Evolutionary conservation across 2,797 vertebrate species (phyloP), one percentile per base, ranked within the genome.

Genomic region (Emydoidea blandingii): DNA sequence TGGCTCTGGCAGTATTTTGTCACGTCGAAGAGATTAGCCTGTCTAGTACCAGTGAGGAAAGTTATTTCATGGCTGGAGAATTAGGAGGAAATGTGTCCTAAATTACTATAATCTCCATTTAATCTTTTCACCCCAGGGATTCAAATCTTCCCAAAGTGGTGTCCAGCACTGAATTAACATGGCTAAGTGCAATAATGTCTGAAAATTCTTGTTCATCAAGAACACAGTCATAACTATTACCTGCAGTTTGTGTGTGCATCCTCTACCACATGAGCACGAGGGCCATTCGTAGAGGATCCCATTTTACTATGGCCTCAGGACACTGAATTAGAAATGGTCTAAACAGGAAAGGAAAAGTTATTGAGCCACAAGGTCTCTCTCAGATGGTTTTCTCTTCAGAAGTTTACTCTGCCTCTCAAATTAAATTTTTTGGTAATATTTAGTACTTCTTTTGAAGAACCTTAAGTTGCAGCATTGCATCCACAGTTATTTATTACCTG

Each of bases 401-500:
- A 97, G 90, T 98, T 97, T 96, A 95, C 97, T 97, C 97, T 96
- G 93, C 85, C 93, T 97, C 96, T 91, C 96, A 98, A 97, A 98
- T 98, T 97, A 98, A 97, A 97, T 97, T 98, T 97, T 98, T 97
- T 86, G 34, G 92, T 95, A 96, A 97, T 80, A 89, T 95, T 97
- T 97, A 94, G 88, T 96, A 92, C 85, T 94, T 95, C 96, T 97
- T 94, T 96, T 95, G 90, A 95, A 90, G 94, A 92, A 72, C 18
- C 74, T 80, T 85, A 91, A 93, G 95, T 95, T 97, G 96, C 91
- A 93, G 93, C 94, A 94, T 96, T 92, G 94, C 94, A 95, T 97
- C 96, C 89, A 47, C 87, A 93, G 93, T 98, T 98, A 98, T 98
- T 98, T 98, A 98, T 98, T 98, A 98, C 98, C 97, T 98, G 97